phyloP scores from a whole-genome alignment of 2,797 vertebrate species.

The Simalia tracyae region DNA sequence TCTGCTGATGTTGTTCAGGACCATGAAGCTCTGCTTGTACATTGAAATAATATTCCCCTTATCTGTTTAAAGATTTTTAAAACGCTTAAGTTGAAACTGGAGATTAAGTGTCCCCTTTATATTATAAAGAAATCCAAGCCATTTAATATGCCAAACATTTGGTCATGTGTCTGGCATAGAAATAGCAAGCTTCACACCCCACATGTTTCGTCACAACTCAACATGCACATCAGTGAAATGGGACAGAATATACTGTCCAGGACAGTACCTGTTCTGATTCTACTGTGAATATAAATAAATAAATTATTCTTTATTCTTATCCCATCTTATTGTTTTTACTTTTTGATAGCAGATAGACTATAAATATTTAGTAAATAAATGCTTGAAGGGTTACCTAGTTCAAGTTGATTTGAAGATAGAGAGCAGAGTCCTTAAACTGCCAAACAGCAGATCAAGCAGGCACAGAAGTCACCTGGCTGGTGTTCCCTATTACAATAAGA shows the following conservation, averaged over 20 bases:
- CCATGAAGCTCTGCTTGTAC: background rate
- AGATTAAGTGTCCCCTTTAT: background rate
- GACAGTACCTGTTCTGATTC: background rate
- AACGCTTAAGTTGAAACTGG: background rate
- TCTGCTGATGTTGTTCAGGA: background rate
- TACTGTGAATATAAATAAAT: background rate
- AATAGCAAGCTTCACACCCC: too few relatives aligned
- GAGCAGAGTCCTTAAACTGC: background rate
- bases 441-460: background rate
- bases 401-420: background rate
- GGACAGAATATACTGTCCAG: background rate
- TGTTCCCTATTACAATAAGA: background rate
- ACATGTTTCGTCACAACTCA: background rate
- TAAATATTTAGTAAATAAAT: background rate
- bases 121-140: background rate
- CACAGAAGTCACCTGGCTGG: background rate
- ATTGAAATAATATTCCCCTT: background rate
- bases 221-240: too few relatives aligned
- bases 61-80: too few relatives aligned
- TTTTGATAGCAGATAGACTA: background rate
- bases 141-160: background rate
- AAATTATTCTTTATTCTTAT: background rate
- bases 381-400: background rate
- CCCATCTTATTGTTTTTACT: background rate
- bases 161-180: background rate